Evolutionary conservation across 64 coral and sea anemone genomes (phyloP), one percentile per base, ranked within the genome.

Genomic region (Dendrophyllia cribrosa): DNA sequence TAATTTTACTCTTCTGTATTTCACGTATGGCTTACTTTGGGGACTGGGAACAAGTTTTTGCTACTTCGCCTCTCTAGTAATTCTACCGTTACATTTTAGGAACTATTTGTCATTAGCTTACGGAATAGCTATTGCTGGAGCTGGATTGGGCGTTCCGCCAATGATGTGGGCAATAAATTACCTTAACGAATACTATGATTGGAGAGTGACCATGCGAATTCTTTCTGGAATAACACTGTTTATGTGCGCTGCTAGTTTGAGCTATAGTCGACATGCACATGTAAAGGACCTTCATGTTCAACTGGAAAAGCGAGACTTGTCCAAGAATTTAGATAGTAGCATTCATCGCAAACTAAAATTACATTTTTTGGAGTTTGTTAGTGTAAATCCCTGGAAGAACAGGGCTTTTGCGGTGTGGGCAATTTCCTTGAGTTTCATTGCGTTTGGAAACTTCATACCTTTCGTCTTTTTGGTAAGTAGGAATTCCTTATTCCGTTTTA

Each of bases 401-500:
- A 91, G 59, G 51, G 89, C 89, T 66, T 83, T 91, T 48, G 48
- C 19, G 8, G 77, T 63, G 1, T 91, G 89, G 89, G 79, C 89
- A 10, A 14, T 83, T 58, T 80, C 76, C 9, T 62, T 91, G 78
- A 82, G 89, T 52, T 73, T 91, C 49, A 91, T 91, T 4, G 63
- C 79, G 48, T 82, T 79, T 60, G 89, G 89, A 12, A 71, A 72
- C 58, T 83, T 91, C 17, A 73, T 91, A 51, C 89, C 89, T 20
- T 91, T 91, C 70, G 89, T 91, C 23, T 91, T 91, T 74, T 82
- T 91, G 89, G 89, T 91, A 73, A 91, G 89, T 91, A 72, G 8
- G 10, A 9, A 14, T 58, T 14, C 7, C 48, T 79, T 79, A 0
- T 12, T 12, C 53, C 13, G 46, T 13, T 53, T 79, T 19, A 21